phyloP scores from a whole-genome alignment of 2,797 vertebrate species.

The Mionectes olivaceus region DNA sequence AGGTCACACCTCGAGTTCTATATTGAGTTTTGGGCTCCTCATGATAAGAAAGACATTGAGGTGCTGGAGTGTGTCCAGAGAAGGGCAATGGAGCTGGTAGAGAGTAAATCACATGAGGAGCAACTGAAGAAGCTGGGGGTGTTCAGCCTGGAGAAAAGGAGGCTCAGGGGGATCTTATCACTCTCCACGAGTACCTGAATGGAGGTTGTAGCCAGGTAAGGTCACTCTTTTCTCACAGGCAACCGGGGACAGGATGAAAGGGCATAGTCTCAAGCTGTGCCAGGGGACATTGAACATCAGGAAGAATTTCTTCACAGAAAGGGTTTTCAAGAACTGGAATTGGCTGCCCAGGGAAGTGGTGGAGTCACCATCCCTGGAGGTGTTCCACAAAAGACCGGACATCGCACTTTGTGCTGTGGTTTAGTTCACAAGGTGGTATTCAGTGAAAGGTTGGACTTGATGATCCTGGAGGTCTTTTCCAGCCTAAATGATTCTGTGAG shows the following conservation, averaged over 20 bases:
- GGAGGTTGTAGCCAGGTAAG: neutral
- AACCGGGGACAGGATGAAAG: neutral
- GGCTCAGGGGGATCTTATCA: too few species aligned
- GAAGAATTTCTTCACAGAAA: neutral
- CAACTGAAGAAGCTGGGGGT: neutral
- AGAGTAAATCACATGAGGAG: neutral
- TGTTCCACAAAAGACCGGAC: neutral
- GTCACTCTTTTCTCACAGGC: neutral
- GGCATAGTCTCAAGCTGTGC: neutral
- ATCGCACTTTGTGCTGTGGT: neutral
- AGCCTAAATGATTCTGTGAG: neutral
- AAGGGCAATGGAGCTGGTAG: fast-evolving
- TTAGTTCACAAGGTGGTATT: neutral
- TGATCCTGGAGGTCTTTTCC: neutral
- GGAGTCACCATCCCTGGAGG: neutral
- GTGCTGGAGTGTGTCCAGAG: neutral
- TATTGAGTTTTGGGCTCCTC: fast-evolving
- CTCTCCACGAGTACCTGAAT: neutral
- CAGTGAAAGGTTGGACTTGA: neutral
- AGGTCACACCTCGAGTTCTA: neutral
- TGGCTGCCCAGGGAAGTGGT: neutral
- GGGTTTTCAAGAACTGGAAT: neutral
- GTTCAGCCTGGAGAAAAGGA: neutral
- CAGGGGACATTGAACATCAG: neutral
- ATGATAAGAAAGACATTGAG: neutral